Percentiles rank a stretch among this genome's conserved stretches.
These are phyloP conservation scores for Peromyscus aztecus DNA, from an alignment of 2,797 vertebrate genomes.

Conservation along the genomic window DNA sequence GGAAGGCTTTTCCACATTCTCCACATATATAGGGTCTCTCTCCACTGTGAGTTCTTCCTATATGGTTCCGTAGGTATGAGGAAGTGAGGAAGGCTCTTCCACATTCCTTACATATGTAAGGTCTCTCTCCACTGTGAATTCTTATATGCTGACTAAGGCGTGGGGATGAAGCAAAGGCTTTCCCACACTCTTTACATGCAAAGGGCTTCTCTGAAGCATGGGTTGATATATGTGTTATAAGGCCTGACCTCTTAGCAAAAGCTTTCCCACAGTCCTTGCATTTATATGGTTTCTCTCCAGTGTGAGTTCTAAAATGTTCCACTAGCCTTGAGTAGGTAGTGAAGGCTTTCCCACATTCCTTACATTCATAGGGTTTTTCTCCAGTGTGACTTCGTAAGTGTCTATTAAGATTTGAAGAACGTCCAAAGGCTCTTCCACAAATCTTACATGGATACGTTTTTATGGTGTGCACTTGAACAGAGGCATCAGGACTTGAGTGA, in stretches of 20 bases:
- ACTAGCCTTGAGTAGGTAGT: constrained; percentile 15
- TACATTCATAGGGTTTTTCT: constrained; percentile 54
- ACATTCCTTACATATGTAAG: constrained; percentile 77
- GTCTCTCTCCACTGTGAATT: constrained; percentile 81
- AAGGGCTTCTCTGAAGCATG: constrained; percentile 38
- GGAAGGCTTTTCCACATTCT: constrained; percentile 70
- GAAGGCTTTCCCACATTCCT: constrained; percentile 57
- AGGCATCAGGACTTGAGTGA: neutral
- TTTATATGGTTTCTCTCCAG: constrained; percentile 47
- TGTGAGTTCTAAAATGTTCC: constrained; percentile 43
- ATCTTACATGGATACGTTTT: neutral
- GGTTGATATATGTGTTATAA: constrained; percentile 29
- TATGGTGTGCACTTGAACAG: neutral
- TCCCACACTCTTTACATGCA: constrained; percentile 60
- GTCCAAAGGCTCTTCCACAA: constrained; percentile 54
- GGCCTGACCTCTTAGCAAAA: constrained; percentile 31
- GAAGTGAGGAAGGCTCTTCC: constrained; percentile 49
- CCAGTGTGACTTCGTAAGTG: constrained; percentile 61
- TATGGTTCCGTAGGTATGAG: constrained; percentile 53
- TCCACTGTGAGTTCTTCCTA: constrained; percentile 51
- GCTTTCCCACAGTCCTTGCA: constrained; percentile 35
- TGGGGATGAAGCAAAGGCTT: constrained; percentile 74
- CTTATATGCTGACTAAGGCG: constrained; percentile 75
- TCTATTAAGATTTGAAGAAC: constrained; percentile 45
- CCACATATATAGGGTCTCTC: constrained; percentile 67